Conservation (phyloP, 2,888 invertebrate species). For the Cheilosia scutellata region DNA sequence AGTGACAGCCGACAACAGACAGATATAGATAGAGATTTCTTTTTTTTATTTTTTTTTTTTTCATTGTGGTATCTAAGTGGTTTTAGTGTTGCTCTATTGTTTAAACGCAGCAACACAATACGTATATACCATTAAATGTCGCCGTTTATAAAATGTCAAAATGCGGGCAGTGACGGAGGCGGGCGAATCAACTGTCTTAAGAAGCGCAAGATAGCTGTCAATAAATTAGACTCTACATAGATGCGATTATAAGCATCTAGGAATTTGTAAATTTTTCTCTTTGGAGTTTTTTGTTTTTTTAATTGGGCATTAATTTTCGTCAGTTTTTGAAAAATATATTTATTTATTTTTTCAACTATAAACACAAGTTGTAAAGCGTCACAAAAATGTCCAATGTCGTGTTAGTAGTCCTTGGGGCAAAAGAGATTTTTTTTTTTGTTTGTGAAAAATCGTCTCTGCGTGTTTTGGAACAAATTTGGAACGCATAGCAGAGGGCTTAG, state of each 20-base stretch:
- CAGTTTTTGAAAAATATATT: conserved; percentile 28
- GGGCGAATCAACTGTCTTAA: conserved; percentile 3
- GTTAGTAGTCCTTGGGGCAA: conserved; percentile 34
- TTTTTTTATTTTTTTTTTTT: background rate
- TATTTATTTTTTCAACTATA: conserved; percentile 20
- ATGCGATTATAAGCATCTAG: conserved; percentile 36
- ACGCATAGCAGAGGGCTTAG: conserved; percentile 15
- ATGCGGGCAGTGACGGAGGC: conserved; percentile 19
- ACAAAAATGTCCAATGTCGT: conserved; percentile 22
- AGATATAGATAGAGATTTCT: conserved; percentile 26
- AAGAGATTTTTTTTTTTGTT: background rate
- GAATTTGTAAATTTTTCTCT: conserved; percentile 25
- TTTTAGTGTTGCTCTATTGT: conserved; percentile 31
- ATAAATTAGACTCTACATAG: conserved; percentile 54
- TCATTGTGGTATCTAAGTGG: conserved; percentile 12
- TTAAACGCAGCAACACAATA: conserved; percentile 24
- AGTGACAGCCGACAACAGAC: conserved; percentile 61
- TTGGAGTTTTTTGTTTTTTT: conserved; percentile 7
- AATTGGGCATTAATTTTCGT: conserved; percentile 27
- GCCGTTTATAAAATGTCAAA: conserved; percentile 23
- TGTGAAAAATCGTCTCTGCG: conserved; percentile 40
- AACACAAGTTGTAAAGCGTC: background rate
- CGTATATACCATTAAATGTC: conserved; percentile 18
- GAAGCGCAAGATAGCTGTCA: conserved; percentile 37
- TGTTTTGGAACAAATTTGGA: conserved; percentile 45